Base-by-base conservation (phyloP, 1,140 invertebrate genomes). In the Catajapyx aquilonaris region DNA sequence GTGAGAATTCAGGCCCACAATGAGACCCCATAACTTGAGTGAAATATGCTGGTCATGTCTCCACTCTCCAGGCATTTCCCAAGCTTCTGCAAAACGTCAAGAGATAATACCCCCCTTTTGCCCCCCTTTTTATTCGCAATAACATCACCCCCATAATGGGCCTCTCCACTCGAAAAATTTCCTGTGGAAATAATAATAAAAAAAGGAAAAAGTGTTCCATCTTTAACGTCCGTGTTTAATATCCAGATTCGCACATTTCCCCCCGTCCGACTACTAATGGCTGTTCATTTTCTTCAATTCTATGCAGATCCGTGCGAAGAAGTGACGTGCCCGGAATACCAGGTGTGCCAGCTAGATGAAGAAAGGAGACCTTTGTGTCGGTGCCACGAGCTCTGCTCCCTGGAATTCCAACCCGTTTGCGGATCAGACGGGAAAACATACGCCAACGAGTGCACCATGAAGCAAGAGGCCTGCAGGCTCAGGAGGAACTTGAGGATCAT, bases 391-490 rank as follows among this genome's bases (percentile, higher is more conserved):
- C 63, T 73, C 21, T 87, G 83, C 51, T 62, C 70, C n/a, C 55
- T 73, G 31, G 80, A 83, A 50, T 76, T 81, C 49, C 65, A 69
- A 2, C 80, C 81, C 0, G 79, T 88, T 21, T 90, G 84, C 49
- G 83, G 74, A 7, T 83, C 75, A 4, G 75, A 80, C 49, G 78
- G 79, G 19, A 79, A 79, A 57, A 87, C 81, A 1, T 90, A 88
- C 57, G 71, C 72, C 17, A 87, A 86, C 55, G 76, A 83, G 50
- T 88, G 84, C 56, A 65, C 69, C 41, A 63, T 87, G 44, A 64
- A 72, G 36, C 69, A 76, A 42, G 76, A 81, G 51, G 72, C 73
- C 16, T 83, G 79, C 51, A 64, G 74, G 44, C 68, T 71, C 7
- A 62, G 74, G 44, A 73, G 71, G 52, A 66, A 65, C 21, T 60